These are phyloP conservation scores for Helarctos malayanus DNA, from an alignment of 2,797 vertebrate species.

Conservation along the genomic window DNA sequence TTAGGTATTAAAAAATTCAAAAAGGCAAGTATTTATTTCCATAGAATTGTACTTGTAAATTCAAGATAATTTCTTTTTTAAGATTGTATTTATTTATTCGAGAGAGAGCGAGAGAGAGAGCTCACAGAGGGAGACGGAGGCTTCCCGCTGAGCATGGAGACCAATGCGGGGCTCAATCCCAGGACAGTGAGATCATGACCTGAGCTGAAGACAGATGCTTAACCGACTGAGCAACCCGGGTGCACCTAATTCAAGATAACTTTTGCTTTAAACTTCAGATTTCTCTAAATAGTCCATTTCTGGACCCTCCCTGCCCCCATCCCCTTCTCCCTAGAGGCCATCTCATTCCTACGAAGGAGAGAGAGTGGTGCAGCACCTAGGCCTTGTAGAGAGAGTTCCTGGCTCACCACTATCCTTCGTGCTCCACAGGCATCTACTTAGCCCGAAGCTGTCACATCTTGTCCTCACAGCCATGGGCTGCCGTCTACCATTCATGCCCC, in stretches of 20 bases:
- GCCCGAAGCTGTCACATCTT: background rate
- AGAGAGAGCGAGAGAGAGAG: too few relatives aligned
- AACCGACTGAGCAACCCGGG: background rate
- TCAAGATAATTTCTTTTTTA: background rate
- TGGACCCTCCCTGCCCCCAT: background rate
- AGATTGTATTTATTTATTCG: background rate
- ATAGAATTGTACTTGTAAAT: background rate
- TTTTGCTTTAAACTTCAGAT: conserved; percentile 22
- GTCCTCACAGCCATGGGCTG: background rate
- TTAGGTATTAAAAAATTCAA: background rate
- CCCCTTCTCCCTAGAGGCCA: background rate
- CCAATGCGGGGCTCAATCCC: background rate
- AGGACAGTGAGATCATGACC: background rate
- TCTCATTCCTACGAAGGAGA: background rate
- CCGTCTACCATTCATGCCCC: background rate
- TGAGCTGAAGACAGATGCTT: background rate
- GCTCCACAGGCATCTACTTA: background rate
- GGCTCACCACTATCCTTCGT: background rate
- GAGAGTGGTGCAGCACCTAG: background rate
- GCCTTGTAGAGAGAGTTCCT: background rate
- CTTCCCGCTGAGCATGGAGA: background rate
- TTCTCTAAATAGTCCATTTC: background rate
- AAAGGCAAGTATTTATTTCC: background rate
- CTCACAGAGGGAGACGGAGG: background rate
- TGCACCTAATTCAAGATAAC: background rate